phyloP scores from a whole-genome alignment of 2,797 vertebrate genomes.

The Sardinella longiceps region DNA sequence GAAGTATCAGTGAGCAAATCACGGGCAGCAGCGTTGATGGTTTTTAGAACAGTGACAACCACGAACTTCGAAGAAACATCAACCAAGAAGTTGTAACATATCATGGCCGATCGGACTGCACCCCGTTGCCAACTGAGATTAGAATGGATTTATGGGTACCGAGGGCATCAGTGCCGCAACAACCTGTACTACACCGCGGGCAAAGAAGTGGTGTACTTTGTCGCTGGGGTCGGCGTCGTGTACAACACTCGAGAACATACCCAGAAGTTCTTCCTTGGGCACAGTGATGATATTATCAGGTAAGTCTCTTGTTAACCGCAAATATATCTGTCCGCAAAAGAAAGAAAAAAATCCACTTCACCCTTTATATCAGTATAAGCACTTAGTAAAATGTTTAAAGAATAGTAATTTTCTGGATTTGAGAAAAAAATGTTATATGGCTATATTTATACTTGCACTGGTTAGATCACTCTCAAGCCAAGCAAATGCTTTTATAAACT shows the following conservation, averaged over 20 bases:
- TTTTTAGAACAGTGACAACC: not conserved
- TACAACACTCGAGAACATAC: slow-evolving; percentile 92
- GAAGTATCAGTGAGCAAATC: not conserved
- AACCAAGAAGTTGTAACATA: slow-evolving; percentile 49
- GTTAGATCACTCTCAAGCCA: not conserved
- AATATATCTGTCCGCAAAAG: not conserved
- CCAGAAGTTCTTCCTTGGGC: slow-evolving; percentile 93
- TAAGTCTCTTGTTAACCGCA: slow-evolving; percentile 58
- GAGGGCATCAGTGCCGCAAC: slow-evolving; percentile 95
- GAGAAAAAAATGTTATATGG: not conserved
- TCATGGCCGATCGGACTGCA: slow-evolving; percentile 93
- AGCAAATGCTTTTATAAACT: not conserved
- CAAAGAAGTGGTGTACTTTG: slow-evolving; percentile 94
- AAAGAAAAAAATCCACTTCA: too few species aligned
- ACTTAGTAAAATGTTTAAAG: too few species aligned
- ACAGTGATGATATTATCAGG: slow-evolving; percentile 97
- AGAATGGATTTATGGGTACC: slow-evolving; percentile 94
- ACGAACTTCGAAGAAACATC: not conserved
- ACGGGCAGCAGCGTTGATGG: slow-evolving; percentile 17
- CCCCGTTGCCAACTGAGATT: slow-evolving; percentile 88
- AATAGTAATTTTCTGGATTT: not conserved
- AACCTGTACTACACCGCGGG: slow-evolving; percentile 93
- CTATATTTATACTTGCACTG: not conserved
- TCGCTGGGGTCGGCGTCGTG: slow-evolving; percentile 91
- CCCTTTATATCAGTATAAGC: too few species aligned